Percentiles rank a stretch among this genome's conserved stretches.
These are phyloP conservation scores for Aphidius gifuensis DNA, from an alignment of 1,140 invertebrate species.

Conservation along the genomic window DNA sequence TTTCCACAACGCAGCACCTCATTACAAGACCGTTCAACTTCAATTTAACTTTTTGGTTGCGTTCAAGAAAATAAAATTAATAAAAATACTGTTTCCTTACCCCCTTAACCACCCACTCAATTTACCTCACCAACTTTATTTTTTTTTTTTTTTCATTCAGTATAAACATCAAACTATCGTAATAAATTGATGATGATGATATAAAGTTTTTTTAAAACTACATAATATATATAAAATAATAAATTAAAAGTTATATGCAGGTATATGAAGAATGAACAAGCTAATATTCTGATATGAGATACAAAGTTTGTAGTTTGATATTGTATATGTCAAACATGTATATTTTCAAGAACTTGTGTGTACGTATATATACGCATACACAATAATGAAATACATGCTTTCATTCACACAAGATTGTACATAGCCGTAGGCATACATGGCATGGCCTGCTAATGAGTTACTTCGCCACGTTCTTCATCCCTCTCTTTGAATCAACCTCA, in stretches of 20 bases:
- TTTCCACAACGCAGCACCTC: conserved; percentile 39
- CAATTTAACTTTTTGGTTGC: conserved; percentile 40
- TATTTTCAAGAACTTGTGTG: background rate
- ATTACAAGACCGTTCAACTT: conserved; percentile 42
- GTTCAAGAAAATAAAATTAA: conserved; percentile 24
- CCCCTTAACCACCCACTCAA: background rate
- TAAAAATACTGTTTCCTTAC: conserved; percentile 4
- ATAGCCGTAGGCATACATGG: conserved; percentile 20
- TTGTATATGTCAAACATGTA: too few relatives aligned
- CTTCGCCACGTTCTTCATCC: conserved; percentile 26
- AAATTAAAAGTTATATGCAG: background rate
- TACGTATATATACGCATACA: conserved; percentile 2
- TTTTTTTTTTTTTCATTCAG: background rate
- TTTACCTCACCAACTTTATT: conserved; percentile 1
- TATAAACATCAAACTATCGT: conserved; percentile 14
- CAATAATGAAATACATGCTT: conserved; percentile 22
- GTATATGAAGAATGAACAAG: conserved; percentile 1
- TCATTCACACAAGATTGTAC: conserved; percentile 28
- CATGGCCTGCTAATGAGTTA: conserved; percentile 42
- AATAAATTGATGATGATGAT: conserved; percentile 11
- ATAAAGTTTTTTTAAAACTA: conserved; percentile 9
- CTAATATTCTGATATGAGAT: conserved; percentile 1
- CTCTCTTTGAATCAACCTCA: conserved; percentile 4
- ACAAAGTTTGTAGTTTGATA: too few relatives aligned
- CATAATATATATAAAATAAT: background rate